Evolutionary conservation across 2,797 vertebrate species (phyloP), one percentile per base, ranked within the genome.

Genomic region (Florisuga fusca): DNA sequence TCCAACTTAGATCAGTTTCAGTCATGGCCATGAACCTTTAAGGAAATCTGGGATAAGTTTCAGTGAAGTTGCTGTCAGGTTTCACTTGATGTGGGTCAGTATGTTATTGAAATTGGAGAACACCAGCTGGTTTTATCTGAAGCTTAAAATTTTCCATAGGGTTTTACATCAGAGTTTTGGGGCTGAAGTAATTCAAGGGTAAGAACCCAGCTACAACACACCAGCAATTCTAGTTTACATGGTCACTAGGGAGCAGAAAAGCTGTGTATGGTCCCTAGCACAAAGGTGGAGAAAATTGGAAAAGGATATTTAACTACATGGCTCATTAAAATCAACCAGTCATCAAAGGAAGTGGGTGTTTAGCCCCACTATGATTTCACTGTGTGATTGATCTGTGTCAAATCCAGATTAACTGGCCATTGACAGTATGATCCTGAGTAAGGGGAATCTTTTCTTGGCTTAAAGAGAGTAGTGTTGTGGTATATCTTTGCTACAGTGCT

Each of bases 21-120:
- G 41, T 82, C 50, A 15, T 38, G 66, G 46, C 71, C 69, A 9
- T 95, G 86, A 81, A 79, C 76, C 89, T 91, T n/a, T 90, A 89
- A 73, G 84, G 41, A 36, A 82, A 77, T 88, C 48, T 91, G 88
- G 81, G 61, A 74, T 80, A 43, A 9, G 19, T 90, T 94, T 96
- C 89, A 93, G 94, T 90, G 93, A 94, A 95, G 91, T 89, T 2
- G 4, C 85, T 95, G 93, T 88, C 86, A 27, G 83, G 78, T 95
- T 95, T 86, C 58, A 74, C 73, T 94, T 79, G 50, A 93, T 90
- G 77, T 77, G 84, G 75, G 26, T 75, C 34, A 69, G 72, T 95
- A 61, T 90, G 68, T 89, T 94, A 50, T 48, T 91, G 92, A 95
- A 90, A 91, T 54, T 91, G 51, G 80, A 95, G 92, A 91, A 45